These are phyloP conservation scores for Lepidurus apus DNA, from an alignment of 1,140 invertebrate species.

Conservation along the genomic window DNA sequence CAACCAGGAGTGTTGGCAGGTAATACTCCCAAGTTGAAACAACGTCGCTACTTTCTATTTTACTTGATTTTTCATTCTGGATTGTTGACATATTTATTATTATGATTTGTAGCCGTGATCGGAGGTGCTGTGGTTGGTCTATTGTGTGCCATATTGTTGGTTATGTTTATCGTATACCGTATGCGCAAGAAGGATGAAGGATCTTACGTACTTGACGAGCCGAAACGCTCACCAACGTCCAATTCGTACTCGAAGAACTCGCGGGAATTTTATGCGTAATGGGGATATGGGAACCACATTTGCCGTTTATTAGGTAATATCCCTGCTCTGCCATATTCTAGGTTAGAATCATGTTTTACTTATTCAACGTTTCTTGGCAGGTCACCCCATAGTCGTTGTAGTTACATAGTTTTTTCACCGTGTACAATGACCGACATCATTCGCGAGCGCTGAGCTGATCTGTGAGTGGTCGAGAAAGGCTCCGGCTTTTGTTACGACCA, in stretches of 20 bases:
- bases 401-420: constrained; percentile 9
- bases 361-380: not conserved
- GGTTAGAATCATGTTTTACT: not conserved
- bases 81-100: constrained; percentile 43
- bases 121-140: constrained; percentile 95
- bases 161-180: constrained; percentile 99
- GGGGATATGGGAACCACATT: constrained; percentile 37
- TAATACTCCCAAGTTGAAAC: constrained; percentile 46
- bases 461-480: constrained; percentile 19
- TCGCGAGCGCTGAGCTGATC: constrained; percentile 1
- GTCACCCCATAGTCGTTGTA: constrained; percentile 17
- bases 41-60: not conserved
- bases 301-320: not conserved
- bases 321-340: not conserved
- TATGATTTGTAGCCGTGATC: constrained; percentile 75
- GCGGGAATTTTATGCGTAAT: constrained; percentile 91
- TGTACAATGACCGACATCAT: constrained; percentile 18
- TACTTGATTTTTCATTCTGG: not conserved
- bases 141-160: constrained; percentile 92
- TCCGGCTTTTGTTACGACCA: not conserved
- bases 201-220: constrained; percentile 94
- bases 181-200: constrained; percentile 99
- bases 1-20: constrained; percentile 91
- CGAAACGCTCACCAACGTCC: constrained; percentile 81
- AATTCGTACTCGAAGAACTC: constrained; percentile 86